phyloP scores from a whole-genome alignment of 2,888 invertebrate genomes.

The Cryptosula pallasiana region DNA sequence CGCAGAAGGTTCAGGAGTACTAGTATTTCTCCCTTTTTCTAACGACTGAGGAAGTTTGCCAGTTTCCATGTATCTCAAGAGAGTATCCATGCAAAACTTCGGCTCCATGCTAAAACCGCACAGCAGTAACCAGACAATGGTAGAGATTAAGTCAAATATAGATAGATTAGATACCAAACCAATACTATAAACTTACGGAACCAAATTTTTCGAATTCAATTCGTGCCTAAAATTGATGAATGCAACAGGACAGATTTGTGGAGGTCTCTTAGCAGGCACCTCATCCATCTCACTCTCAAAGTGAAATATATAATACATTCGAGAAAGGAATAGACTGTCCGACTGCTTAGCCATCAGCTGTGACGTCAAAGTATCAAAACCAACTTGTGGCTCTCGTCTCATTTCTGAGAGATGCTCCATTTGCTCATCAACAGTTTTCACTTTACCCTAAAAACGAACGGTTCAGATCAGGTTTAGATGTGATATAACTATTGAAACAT shows the following conservation, averaged over 20 bases:
- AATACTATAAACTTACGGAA: no score
- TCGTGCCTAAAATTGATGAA: constrained; percentile 1
- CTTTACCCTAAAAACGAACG: neutral
- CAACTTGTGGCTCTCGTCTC: constrained; percentile 17
- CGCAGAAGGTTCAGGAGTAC: neutral
- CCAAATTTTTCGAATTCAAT: no score
- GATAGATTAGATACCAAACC: no score
- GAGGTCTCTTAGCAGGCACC: neutral
- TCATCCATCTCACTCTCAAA: neutral
- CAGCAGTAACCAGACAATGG: no score
- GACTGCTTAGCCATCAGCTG: neutral
- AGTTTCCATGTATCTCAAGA: neutral
- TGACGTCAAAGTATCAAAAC: constrained; percentile 6
- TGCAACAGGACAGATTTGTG: constrained; percentile 11
- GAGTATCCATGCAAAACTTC: neutral
- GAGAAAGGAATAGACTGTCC: neutral
- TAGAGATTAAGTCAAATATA: no score
- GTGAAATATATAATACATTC: constrained; percentile 7
- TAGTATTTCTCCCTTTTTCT: neutral
- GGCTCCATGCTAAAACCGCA: neutral
- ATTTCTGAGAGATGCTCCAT: constrained; percentile 2
- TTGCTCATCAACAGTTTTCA: constrained; percentile 18
- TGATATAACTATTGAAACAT: no score
- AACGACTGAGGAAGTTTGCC: neutral
- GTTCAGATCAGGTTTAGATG: no score